Base-by-base conservation (phyloP, 2,888 invertebrate species). In the Vannuccia rotundouncinata region DNA sequence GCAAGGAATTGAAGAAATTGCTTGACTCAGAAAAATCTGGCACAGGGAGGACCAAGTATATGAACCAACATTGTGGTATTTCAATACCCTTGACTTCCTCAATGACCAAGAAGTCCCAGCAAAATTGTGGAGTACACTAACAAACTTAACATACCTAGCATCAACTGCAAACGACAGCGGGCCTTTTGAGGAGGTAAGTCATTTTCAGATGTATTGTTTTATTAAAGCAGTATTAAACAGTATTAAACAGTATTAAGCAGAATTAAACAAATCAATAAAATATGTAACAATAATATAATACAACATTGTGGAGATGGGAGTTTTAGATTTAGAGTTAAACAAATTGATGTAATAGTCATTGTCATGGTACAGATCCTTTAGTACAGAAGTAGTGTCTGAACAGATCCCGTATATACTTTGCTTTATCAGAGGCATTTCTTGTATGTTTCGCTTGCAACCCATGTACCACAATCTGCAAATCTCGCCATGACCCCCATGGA, bases 1-100 rank as follows among this genome's bases (percentile, higher is more conserved):
- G 84, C 59, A 84, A 83, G 79, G 84, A 84, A 82, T 75, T 83
- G 60, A 83, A 83, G 77, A 84, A 83, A 82, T 81, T 85, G 13
- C 60, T 77, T 10, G 82, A 82, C 66, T 80, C 74, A 0, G 29
- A 73, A 74, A 81, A 75, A 31, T 79, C 81, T 60, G 82, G 79
- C 25, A 60, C 77, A 0, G 78, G 78, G 1, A 45, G 45, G 45
- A 45, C 45, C 45, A 45, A 5, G 45, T 45, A 45, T 45, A 45
- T 45, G 45, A 45, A 45, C 45, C 45, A 45, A 45, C 45, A 17
- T 45, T 45, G 45, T 45, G 45, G 45, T 45, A 45, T 45, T 45
- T 45, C 45, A 45, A 45, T 45, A 17, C 45, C 45, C 45, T 45
- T 17, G 45, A 45, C 45, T 45, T 45, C 45, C 45, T 45, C 45